Evolutionary conservation across 2,888 invertebrate species (phyloP).

Genomic region (Pterobdella sp.): DNA sequence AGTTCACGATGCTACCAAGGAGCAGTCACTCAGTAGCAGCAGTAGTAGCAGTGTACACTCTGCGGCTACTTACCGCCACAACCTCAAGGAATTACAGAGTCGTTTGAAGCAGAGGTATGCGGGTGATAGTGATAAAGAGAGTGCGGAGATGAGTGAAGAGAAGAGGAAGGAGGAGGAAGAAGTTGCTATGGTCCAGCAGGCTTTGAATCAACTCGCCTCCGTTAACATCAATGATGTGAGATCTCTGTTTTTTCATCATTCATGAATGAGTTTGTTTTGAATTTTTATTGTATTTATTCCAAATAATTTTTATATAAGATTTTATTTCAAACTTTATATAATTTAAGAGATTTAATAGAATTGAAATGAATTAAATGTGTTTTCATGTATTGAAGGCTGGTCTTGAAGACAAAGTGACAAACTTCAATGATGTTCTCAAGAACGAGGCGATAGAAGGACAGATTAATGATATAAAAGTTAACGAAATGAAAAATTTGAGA

Average conservation of each 20-base stretch:
- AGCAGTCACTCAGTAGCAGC: conserved; percentile 15
- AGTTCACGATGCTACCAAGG: background rate
- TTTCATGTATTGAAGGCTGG: too few relatives aligned
- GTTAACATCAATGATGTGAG: background rate
- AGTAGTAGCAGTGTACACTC: conserved; percentile 18
- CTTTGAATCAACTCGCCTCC: conserved; percentile 2
- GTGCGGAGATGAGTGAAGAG: conserved; percentile 33
- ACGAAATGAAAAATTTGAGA: background rate
- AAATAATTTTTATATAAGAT: background rate
- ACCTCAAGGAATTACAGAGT: conserved; percentile 20
- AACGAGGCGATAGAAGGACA: background rate
- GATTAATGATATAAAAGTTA: background rate
- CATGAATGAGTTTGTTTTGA: too few relatives aligned
- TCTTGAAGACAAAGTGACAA: background rate
- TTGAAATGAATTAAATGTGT: too few relatives aligned
- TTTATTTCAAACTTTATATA: background rate
- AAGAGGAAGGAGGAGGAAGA: conserved; percentile 36
- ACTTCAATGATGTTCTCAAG: background rate
- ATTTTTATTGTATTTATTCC: too few relatives aligned
- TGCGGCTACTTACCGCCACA: conserved; percentile 6
- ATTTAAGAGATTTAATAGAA: too few relatives aligned
- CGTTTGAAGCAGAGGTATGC: conserved; percentile 14
- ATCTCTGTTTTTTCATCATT: too few relatives aligned
- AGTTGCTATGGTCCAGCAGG: conserved; percentile 30
- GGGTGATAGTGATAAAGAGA: conserved; percentile 35